Conservation (phyloP, 2,113 vertebrate genomes). For the Blennius ocellaris region DNA sequence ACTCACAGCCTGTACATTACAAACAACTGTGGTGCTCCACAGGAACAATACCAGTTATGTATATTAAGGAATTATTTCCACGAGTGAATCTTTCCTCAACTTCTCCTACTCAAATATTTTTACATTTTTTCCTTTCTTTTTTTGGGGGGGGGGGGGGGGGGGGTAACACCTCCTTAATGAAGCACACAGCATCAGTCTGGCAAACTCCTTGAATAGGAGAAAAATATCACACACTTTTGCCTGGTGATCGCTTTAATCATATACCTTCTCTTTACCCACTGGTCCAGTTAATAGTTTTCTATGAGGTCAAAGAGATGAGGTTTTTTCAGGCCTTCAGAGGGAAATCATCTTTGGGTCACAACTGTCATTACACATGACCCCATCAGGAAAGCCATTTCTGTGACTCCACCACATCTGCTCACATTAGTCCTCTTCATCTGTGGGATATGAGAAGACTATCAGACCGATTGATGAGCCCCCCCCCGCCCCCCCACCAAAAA, state of each 20-base stretch:
- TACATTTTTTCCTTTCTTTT: too few species aligned
- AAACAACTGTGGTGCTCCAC: conserved; percentile 33
- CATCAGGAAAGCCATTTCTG: conserved; percentile 63
- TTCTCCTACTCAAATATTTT: conserved; percentile 37
- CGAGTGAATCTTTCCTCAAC: conserved; percentile 43
- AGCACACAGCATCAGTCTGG: conserved; percentile 27
- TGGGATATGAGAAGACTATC: conserved; percentile 63
- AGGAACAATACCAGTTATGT: conserved; percentile 39
- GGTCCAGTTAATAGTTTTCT: conserved; percentile 57
- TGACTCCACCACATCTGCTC: conserved; percentile 69
- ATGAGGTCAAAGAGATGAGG: conserved; percentile 49
- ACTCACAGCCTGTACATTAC: conserved; percentile 35
- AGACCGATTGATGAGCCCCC: conserved; percentile 36
- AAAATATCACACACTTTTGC: conserved; percentile 14
- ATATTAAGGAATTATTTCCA: conserved; percentile 30
- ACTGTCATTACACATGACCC: conserved; percentile 66
- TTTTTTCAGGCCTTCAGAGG: conserved; percentile 40
- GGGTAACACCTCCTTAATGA: conserved; percentile 41
- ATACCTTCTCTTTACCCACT: conserved; percentile 49
- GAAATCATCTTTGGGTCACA: conserved; percentile 69
- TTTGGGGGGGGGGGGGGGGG: too few species aligned
- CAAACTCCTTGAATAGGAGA: conserved; percentile 10
- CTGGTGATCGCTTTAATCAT: conserved; percentile 31
- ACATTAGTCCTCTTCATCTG: conserved; percentile 77
- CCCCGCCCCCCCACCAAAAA: too few species aligned